Evolutionary conservation across 1,140 invertebrate genomes (phyloP).

Genomic region (Pseudomyrmex pallidus): DNA sequence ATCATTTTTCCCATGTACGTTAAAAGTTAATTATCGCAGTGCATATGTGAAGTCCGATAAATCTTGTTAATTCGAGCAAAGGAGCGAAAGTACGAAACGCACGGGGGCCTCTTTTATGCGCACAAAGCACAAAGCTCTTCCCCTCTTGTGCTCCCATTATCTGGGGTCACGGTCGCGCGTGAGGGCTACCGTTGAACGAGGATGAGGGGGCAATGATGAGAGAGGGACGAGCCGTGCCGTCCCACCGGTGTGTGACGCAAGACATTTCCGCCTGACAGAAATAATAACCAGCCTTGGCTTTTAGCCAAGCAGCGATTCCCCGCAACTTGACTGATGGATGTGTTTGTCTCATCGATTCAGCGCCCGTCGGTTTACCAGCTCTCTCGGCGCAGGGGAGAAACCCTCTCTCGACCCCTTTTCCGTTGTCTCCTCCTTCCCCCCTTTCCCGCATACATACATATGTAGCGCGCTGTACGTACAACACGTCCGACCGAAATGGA

Average conservation of each 20-base stretch:
- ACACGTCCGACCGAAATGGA: slow-evolving; percentile 65
- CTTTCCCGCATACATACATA: slow-evolving; percentile 29
- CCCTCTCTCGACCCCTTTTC: neutral
- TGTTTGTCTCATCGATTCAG: slow-evolving; percentile 75
- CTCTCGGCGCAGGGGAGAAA: slow-evolving; percentile 2
- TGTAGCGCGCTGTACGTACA: slow-evolving; percentile 6
- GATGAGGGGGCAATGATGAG: neutral
- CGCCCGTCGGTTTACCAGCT: slow-evolving; percentile 68
- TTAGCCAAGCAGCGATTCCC: slow-evolving; percentile 74
- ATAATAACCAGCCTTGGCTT: slow-evolving; percentile 78
- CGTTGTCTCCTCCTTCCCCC: neutral
- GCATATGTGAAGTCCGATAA: neutral
- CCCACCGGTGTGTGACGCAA: slow-evolving; percentile 19
- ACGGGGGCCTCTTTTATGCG: neutral
- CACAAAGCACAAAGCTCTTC: slow-evolving; percentile 11
- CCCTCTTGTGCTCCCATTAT: slow-evolving; percentile 23
- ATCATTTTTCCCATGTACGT: neutral
- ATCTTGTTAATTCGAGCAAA: neutral
- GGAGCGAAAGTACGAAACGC: neutral
- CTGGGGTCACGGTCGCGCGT: slow-evolving; percentile 40
- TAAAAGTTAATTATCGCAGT: neutral
- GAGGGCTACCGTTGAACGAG: neutral
- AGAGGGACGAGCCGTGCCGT: neutral
- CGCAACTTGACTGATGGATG: slow-evolving; percentile 73
- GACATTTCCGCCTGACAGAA: slow-evolving; percentile 74